A percentile compares a stretch with the other conserved stretches of the same genome.
Evolutionary conservation across 2,888 invertebrate genomes (phyloP).

Genomic region (Apamea epomidion): DNA sequence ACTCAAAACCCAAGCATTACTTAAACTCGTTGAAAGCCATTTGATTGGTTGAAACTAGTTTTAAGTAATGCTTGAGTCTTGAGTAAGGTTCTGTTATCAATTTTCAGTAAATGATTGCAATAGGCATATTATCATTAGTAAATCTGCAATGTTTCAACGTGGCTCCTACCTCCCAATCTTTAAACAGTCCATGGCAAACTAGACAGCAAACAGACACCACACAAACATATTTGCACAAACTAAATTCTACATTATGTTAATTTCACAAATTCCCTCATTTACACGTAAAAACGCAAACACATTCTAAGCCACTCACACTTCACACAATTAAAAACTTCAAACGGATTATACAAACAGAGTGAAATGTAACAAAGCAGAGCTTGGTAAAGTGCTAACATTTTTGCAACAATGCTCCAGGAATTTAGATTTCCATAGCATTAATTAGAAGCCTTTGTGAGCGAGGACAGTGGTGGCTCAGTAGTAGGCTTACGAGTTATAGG

Average conservation of each 20-base stretch:
- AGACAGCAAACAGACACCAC: not conserved
- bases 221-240: constrained; percentile 4
- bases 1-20: no score
- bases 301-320: constrained; percentile 38
- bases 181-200: not conserved
- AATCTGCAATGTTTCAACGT: not conserved
- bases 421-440: constrained; percentile 65
- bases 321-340: constrained; percentile 58
- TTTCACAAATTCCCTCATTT: constrained; percentile 29
- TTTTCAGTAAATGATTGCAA: no score
- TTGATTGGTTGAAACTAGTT: no score
- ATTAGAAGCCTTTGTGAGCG: constrained; percentile 53
- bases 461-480: not conserved
- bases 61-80: no score
- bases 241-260: constrained; percentile 12
- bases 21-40: no score
- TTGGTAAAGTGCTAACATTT: constrained; percentile 50
- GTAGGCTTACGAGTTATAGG: not conserved
- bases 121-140: no score
- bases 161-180: not conserved
- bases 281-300: constrained; percentile 34
- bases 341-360: constrained; percentile 50
- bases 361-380: constrained; percentile 55
- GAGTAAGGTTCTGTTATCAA: no score
- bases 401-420: constrained; percentile 41